Percentiles rank a stretch among this genome's conserved stretches.
Evolutionary conservation across 2,888 invertebrate genomes (phyloP).

Genomic region (Xestia ashworthii): DNA sequence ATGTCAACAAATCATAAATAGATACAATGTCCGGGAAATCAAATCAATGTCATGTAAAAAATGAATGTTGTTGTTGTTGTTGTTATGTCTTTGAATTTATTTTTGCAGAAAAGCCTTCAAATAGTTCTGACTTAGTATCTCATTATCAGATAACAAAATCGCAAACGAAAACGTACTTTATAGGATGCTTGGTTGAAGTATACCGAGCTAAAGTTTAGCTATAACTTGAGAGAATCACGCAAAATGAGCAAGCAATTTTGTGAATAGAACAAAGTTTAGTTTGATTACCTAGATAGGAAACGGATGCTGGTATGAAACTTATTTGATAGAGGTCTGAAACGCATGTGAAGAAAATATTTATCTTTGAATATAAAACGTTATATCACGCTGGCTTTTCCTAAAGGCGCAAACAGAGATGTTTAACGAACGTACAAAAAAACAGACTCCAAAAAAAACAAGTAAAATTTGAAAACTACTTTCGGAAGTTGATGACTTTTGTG

Average conservation of each 20-base stretch:
- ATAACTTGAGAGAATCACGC: conserved; percentile 7
- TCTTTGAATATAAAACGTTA: background rate
- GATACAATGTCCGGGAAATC: no score
- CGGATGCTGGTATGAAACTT: background rate
- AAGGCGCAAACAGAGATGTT: background rate
- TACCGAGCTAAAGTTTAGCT: conserved; percentile 17
- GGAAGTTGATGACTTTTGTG: no score
- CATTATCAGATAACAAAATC: background rate
- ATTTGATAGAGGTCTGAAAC: background rate
- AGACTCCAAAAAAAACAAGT: no score
- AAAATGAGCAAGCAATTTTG: conserved; percentile 5
- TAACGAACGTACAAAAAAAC: background rate
- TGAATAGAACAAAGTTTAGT: background rate
- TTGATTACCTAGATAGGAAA: background rate
- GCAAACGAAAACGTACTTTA: background rate
- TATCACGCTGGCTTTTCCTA: background rate
- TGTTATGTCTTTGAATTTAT: no score
- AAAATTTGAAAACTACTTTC: no score
- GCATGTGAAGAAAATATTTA: background rate
- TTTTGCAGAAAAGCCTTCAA: background rate
- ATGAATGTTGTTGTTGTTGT: no score
- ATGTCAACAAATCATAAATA: no score
- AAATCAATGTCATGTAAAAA: no score
- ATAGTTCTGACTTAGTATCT: background rate
- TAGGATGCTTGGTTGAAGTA: background rate